phyloP scores from a whole-genome alignment of 2,113 vertebrate genomes.

The Meriones unguiculatus region DNA sequence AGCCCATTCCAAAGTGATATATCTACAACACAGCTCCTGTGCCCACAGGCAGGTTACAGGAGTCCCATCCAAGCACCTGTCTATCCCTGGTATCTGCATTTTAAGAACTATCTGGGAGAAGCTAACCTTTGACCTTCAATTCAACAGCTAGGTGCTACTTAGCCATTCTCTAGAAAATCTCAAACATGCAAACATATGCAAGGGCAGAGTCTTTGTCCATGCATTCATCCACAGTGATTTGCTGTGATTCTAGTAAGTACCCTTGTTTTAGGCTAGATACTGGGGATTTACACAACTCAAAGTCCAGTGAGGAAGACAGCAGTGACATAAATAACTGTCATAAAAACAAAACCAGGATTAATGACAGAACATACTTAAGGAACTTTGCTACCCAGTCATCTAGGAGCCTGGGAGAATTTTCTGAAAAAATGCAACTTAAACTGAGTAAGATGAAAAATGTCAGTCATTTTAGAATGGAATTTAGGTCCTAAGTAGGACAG shows the following conservation, averaged over 20 bases:
- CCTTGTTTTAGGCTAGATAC: neutral
- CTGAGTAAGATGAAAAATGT: neutral
- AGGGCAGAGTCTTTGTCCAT: neutral
- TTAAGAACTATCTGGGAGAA: neutral
- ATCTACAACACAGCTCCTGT: neutral
- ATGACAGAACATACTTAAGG: constrained; percentile 1
- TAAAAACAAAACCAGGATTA: neutral
- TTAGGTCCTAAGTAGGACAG: neutral
- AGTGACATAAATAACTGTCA: neutral
- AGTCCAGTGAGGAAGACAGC: neutral
- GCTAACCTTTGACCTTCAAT: neutral
- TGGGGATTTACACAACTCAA: neutral
- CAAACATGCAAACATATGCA: neutral
- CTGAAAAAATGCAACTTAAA: neutral
- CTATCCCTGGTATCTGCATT: neutral
- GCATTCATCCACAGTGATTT: neutral
- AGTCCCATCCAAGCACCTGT: neutral
- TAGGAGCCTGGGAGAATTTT: neutral
- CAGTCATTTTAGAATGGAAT: constrained; percentile 14
- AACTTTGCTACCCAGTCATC: neutral
- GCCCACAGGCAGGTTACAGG: neutral
- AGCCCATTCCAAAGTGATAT: neutral
- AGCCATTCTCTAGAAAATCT: neutral
- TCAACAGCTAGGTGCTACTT: neutral
- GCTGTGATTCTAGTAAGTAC: neutral